Evolutionary conservation across 1,140 invertebrate species (phyloP), one percentile per base, ranked within the genome.

Genomic region (Teleopsis dalmanni): DNA sequence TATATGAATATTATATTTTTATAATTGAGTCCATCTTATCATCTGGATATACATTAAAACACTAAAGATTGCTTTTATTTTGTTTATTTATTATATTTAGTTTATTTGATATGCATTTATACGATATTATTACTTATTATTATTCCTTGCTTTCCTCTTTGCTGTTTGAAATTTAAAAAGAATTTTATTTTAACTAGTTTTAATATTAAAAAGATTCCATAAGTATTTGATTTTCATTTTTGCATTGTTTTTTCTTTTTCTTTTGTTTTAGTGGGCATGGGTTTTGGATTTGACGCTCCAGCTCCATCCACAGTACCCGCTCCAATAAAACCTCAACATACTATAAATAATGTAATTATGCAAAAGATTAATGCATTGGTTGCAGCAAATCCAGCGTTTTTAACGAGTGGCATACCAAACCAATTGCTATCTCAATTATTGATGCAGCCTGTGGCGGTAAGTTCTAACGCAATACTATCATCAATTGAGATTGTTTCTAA

Each of bases 391-490:
- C 70, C 70, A 18, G 55, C 64, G 26, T 71, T 67, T 52, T 51
- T 69, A 48, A 69, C 62, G 38, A 66, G 63, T 37, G 68, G 68
- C 37, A 71, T 71, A 57, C 68, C 68, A 9, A 70, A 70, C 48
- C 60, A 70, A 33, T 57, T 70, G 36, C 48, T 70, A 33, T 55
- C 61, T 11, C 66, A 72, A 51, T 58, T 75, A 55, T 77, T 76
- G 64, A 67, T 64, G 53, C 68, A 71, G 18, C 58, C 62, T 8
- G 54, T 58, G 46, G 54, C 53, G 50, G 49, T 56, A 33, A 41
- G 42, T 26, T 5, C 16, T 11, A 40, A 22, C 4, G 36, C 35
- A 46, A 7, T 35, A 66, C 65, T 11, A 22, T 23, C 47, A 16
- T 16, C 3, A 33, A 18, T 40, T 25, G 11, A 16, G 16, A 23